Evolutionary conservation across 2,888 invertebrate genomes (phyloP).

Genomic region (Alentia gelatinosa): DNA sequence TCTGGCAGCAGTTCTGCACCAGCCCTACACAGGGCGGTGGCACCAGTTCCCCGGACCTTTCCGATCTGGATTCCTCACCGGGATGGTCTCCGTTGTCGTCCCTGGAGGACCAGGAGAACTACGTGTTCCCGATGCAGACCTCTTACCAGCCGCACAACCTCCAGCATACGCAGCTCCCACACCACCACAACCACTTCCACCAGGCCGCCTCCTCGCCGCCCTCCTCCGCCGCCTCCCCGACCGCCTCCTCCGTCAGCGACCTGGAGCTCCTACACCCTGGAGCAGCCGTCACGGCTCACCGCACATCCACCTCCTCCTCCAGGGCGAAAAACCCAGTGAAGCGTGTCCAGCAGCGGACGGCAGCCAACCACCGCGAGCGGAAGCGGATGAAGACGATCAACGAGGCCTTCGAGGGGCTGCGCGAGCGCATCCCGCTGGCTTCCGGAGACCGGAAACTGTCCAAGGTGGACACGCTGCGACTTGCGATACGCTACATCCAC

Average conservation of each 20-base stretch:
- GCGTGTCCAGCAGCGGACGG: constrained; percentile 94
- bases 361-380: constrained; percentile 95
- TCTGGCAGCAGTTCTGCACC: constrained; percentile 49
- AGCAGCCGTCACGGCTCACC: not conserved
- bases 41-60: not conserved
- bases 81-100: constrained; percentile 50
- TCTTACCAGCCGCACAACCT: not conserved
- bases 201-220: not conserved
- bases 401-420: constrained; percentile 95
- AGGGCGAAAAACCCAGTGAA: constrained; percentile 73
- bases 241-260: not conserved
- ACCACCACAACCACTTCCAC: not conserved
- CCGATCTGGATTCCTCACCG: constrained; percentile 1
- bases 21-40: not conserved
- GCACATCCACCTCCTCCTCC: not conserved
- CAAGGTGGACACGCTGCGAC: constrained; percentile 94
- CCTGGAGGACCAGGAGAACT: constrained; percentile 54
- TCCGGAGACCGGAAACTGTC: constrained; percentile 94
- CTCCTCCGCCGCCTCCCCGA: not conserved
- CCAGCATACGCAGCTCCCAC: not conserved
- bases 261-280: not conserved
- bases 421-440: constrained; percentile 90
- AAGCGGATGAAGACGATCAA: constrained; percentile 97
- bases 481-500: constrained; percentile 96
- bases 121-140: not conserved